A percentile compares a stretch with the other conserved stretches of the same genome.
Conservation (phyloP, 2,888 invertebrate genomes). For the Trichogramma evanescens region DNA sequence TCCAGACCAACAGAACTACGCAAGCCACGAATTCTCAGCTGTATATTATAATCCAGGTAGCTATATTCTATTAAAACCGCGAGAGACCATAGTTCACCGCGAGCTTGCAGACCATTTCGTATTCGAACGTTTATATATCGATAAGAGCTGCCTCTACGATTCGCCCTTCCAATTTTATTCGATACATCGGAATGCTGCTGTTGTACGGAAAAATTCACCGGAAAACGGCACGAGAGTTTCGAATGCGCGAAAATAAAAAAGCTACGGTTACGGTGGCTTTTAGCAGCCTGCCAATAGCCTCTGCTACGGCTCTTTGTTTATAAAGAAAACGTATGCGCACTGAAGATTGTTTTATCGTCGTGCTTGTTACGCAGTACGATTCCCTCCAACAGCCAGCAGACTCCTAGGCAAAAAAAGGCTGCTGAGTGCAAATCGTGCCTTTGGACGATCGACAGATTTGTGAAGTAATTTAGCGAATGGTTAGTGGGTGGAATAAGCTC, state of each 20-base stretch:
- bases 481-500: no score
- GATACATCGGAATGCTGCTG: no score
- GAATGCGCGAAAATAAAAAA: background rate
- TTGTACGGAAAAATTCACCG: background rate
- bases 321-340: conserved; percentile 4
- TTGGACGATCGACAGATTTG: conserved; percentile 15
- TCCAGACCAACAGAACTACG: no score
- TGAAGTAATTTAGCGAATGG: conserved; percentile 12
- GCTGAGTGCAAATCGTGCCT: background rate
- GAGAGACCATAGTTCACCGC: conserved; percentile 1
- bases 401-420: background rate
- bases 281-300: no score
- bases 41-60: background rate
- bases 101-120: conserved; percentile 7
- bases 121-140: conserved; percentile 3
- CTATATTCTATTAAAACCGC: conserved; percentile 11
- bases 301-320: background rate
- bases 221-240: background rate
- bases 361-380: background rate
- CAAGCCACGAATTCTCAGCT: no score
- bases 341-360: conserved; percentile 17
- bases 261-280: no score
- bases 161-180: background rate
- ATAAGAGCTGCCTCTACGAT: background rate
- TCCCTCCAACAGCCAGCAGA: background rate